Conservation (phyloP, 2,113 vertebrate genomes). For the Gobius niger region DNA sequence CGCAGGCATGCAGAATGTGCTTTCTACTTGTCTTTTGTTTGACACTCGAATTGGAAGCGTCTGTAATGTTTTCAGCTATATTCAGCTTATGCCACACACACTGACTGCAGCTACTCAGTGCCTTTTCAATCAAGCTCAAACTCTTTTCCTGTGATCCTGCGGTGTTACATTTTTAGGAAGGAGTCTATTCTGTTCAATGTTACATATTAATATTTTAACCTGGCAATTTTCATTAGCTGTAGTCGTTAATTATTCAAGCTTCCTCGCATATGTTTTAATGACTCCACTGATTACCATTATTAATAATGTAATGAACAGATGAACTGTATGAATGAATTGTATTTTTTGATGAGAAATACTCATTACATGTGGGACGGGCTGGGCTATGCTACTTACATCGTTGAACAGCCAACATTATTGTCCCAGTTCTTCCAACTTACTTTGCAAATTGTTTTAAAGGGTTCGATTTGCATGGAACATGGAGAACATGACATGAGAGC, state of each 20-base stretch:
- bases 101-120: background rate
- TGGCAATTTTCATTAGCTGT: conserved; percentile 40
- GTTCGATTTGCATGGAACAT: too few relatives aligned
- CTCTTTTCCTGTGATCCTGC: conserved; percentile 7
- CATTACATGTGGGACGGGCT: too few relatives aligned
- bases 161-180: conserved; percentile 29
- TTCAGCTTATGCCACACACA: conserved; percentile 7
- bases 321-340: too few relatives aligned
- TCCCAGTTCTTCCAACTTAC: too few relatives aligned
- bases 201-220: conserved; percentile 52
- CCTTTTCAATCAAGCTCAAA: conserved; percentile 27
- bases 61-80: conserved; percentile 13
- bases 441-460: too few relatives aligned
- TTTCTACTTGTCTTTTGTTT: background rate
- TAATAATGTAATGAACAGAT: conserved; percentile 34
- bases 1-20: background rate
- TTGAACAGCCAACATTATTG: too few relatives aligned
- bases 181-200: conserved; percentile 22
- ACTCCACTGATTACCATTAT: conserved; percentile 41
- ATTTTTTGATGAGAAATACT: too few relatives aligned
- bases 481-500: too few relatives aligned
- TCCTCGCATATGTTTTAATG: conserved; percentile 43
- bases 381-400: too few relatives aligned
- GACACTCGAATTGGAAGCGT: conserved; percentile 15
- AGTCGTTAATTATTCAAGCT: conserved; percentile 57